Base-by-base conservation (phyloP, 2,113 vertebrate species). In the Oryzias celebensis region DNA sequence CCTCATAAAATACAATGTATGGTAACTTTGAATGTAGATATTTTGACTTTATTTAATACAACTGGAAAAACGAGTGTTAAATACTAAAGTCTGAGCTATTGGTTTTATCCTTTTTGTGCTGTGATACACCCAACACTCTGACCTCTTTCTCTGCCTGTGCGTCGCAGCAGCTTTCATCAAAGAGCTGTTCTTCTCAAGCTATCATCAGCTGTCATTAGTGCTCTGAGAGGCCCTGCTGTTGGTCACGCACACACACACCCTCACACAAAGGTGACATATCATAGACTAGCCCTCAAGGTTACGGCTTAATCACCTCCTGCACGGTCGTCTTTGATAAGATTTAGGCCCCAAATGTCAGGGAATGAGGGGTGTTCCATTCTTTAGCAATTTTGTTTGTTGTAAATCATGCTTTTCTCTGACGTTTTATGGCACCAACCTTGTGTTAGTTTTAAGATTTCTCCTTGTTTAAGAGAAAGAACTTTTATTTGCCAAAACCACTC, bases 191-290 rank as follows among this genome's bases (percentile, higher is more conserved):
- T 68, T 66, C 70, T 78, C 66, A 69, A 79, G 75, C 81, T 87
- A 83, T 88, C 88, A 87, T 82, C 86, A 79, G 80, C 80, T 85
- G 83, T 78, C 88, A 83, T 85, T 80, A 87, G 70, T 63, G 69
- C 68, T 68, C 50, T 67, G 66, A 84, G 77, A 77, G 75, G 68
- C 75, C 75, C 81, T 81, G 73, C 65, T 80, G 73, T 75, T 59
- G 54, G 52, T 75, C 71, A 60, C 78, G 58, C 75, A 78, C 70
- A 77, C 72, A 78, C 70, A 77, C 44, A 60, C 65, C 66, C 50
- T 49, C 65, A 62, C 57, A 54, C 55, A 71, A 69, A 65, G 54
- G 63, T 82, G 67, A 82, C 71, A 71, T 24, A 72, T 58, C 44
- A 42, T 60, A 75, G 61, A 46, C 69, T 45, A 20, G 44, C 65